These are phyloP conservation scores for Nineta flava DNA, from an alignment of 2,888 invertebrate genomes.

Conservation along the genomic window DNA sequence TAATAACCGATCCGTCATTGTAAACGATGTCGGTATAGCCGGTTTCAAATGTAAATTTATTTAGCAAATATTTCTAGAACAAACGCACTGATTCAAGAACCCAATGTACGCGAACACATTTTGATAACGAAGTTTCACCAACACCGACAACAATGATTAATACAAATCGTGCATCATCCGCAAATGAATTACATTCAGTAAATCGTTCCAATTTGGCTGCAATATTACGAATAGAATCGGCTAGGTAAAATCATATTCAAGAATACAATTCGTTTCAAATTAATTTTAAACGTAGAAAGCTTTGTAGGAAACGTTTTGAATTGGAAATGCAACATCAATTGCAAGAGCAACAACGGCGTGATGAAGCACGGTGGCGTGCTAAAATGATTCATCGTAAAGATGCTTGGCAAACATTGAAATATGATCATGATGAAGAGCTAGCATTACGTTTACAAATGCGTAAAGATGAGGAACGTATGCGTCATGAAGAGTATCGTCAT, in stretches of 20 bases:
- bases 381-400: conserved; percentile 44
- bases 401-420: conserved; percentile 51
- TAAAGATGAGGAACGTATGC: conserved; percentile 48
- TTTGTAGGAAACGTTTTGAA: conserved; percentile 39
- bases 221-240: conserved; percentile 43
- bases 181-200: conserved; percentile 28
- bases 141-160: too few relatives aligned
- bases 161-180: conserved; percentile 15
- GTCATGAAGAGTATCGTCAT: conserved; percentile 47
- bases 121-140: background rate
- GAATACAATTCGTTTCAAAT: background rate
- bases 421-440: conserved; percentile 49
- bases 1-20: too few relatives aligned
- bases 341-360: conserved; percentile 40
- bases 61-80: too few relatives aligned
- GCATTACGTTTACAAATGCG: conserved; percentile 47
- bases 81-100: conserved; percentile 8
- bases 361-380: conserved; percentile 41
- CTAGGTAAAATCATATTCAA: conserved; percentile 24
- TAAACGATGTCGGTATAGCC: too few relatives aligned
- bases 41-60: too few relatives aligned
- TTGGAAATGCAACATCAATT: conserved; percentile 39
- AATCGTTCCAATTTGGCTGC: conserved; percentile 51
- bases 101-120: conserved; percentile 3
- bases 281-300: too few relatives aligned